Base-by-base conservation (phyloP, 2,113 vertebrate genomes). In the Dromas ardeola region DNA sequence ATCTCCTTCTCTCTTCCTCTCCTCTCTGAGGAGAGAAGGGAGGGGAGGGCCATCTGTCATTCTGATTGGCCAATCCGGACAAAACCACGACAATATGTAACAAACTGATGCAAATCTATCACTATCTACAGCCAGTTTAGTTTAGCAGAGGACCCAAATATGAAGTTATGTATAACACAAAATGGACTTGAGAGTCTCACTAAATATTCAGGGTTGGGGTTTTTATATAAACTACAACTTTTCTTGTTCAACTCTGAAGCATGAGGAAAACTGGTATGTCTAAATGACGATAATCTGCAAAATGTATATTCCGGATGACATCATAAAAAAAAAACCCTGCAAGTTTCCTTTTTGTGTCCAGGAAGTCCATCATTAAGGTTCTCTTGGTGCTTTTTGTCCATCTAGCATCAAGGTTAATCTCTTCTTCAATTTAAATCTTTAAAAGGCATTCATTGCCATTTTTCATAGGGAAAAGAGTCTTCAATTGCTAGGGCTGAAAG, bases 401-500 rank as follows among this genome's bases (percentile, higher is more conserved):
- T 38, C 53, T 45, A 80, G 29, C 73, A 77, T 55, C 43, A 61
- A 86, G 53, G 40, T 66, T 81, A 67, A 88, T 76, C 15, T 93
- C 15, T 43, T 86, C 80, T 94, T 74, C 50, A 61, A 69, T 88
- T 73, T 88, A 58, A 92, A 70, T 94, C 84, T 86, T 66, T 80
- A 65, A 88, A 93, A 92, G 34, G 25, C 50, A 86, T 90, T 92
- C 78, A 66, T 50, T 93, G 81, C n/a, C 29, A 59, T 88, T 90
- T 92, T 91, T 95, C 32, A 49, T 73, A 90, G 30, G 79, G 71
- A 94, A 95, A 85, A 85, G 29, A 81, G 52, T 12, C 45, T 92
- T 77, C 71, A 73, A 29, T 90, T 88, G 55, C 53, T 71, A 40
- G 29, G 58, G 26, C 59, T 95, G 67, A 95, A 97, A 95, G 45